Evolutionary conservation across 2,113 vertebrate species (phyloP).

Genomic region (Atherinomorus stipes): DNA sequence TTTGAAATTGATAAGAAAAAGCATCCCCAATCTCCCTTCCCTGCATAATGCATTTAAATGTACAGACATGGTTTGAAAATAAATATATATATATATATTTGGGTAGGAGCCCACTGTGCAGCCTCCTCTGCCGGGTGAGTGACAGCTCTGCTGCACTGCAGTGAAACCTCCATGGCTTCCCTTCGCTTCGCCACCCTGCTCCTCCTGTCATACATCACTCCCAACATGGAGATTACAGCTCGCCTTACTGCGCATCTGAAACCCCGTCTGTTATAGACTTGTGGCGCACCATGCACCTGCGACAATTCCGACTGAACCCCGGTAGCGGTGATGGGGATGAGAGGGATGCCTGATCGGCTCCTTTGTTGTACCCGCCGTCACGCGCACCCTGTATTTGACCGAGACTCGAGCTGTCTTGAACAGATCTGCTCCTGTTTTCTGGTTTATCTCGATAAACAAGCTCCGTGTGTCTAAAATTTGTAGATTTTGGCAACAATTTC

Average conservation of each 20-base stretch:
- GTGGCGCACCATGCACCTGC: background rate
- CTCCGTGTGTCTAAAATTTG: too few relatives aligned
- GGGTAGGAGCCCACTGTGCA: background rate
- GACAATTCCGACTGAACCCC: background rate
- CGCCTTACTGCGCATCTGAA: constrained; percentile 25
- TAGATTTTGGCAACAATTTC: too few relatives aligned
- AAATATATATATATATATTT: too few relatives aligned
- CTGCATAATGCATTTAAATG: too few relatives aligned
- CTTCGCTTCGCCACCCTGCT: constrained; percentile 44
- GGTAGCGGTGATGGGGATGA: background rate
- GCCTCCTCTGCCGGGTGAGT: constrained; percentile 59
- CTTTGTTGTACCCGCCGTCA: constrained; percentile 57
- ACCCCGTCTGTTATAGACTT: constrained; percentile 3
- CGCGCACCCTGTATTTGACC: constrained; percentile 40
- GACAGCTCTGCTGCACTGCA: constrained; percentile 84
- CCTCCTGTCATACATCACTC: constrained; percentile 23
- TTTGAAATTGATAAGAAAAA: too few relatives aligned
- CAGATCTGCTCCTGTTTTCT: too few relatives aligned
- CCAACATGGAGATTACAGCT: constrained; percentile 23
- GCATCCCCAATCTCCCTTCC: too few relatives aligned
- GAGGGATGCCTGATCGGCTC: constrained; percentile 17
- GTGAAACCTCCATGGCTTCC: constrained; percentile 64
- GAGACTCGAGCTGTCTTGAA: background rate
- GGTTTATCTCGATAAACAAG: too few relatives aligned
- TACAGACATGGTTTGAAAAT: too few relatives aligned